phyloP scores from a whole-genome alignment of 2,888 invertebrate species.

The Lagria hirta region DNA sequence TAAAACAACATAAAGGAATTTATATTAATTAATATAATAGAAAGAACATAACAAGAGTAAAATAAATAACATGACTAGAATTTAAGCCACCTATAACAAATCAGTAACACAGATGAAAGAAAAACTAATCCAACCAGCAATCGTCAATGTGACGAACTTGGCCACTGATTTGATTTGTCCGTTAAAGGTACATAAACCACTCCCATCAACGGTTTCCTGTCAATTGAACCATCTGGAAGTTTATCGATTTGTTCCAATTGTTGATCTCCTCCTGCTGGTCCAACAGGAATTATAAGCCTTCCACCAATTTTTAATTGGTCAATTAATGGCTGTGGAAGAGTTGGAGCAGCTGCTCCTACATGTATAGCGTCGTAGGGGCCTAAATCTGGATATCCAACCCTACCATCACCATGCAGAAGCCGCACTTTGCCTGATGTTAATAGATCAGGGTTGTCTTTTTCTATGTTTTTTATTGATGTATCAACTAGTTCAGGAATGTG shows the following conservation, averaged over 20 bases:
- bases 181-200: conserved; percentile 97
- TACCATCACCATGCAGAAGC: conserved; percentile 86
- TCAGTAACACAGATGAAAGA: conserved; percentile 14
- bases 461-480: conserved; percentile 75
- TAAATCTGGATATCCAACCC: conserved; percentile 71
- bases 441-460: conserved; percentile 69
- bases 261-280: conserved; percentile 83
- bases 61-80: conserved; percentile 1
- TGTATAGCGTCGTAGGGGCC: conserved; percentile 93
- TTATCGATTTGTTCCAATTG: conserved; percentile 90
- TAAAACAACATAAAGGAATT: background rate
- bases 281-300: conserved; percentile 87
- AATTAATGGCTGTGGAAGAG: conserved; percentile 73
- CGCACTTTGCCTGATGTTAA: conserved; percentile 67
- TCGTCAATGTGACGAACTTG: conserved; percentile 54
- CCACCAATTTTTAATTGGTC: conserved; percentile 90
- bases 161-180: conserved; percentile 74
- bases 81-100: conserved; percentile 22
- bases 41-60: background rate
- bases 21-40: too few relatives aligned
- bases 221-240: conserved; percentile 73
- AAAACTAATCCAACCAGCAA: conserved; percentile 29
- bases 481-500: conserved; percentile 83
- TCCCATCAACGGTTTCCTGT: conserved; percentile 81
- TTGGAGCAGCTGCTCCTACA: conserved; percentile 86